A percentile compares a stretch with the other conserved stretches of the same genome.
phyloP scores from a whole-genome alignment of 2,888 invertebrate species.

The Drosophila neotestacea region DNA sequence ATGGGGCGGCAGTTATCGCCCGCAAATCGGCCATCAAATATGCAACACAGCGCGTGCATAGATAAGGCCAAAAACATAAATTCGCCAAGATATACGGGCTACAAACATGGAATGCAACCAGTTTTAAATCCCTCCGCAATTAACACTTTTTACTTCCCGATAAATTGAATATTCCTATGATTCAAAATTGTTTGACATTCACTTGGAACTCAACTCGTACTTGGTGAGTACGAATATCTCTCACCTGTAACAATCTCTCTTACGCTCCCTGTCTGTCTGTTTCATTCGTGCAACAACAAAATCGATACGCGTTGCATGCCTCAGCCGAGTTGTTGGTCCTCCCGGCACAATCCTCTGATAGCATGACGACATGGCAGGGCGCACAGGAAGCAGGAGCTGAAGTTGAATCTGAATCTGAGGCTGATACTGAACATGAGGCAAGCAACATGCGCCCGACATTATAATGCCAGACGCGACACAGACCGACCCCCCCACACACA shows the following conservation, averaged over 20 bases:
- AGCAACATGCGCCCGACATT: slow-evolving; percentile 65
- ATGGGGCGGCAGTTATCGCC: slow-evolving; percentile 67
- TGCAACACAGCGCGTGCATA: slow-evolving; percentile 49
- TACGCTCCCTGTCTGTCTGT: slow-evolving; percentile 3
- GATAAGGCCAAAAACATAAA: slow-evolving; percentile 47
- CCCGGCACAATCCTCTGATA: slow-evolving; percentile 55
- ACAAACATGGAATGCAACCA: slow-evolving; percentile 58
- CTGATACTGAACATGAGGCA: slow-evolving; percentile 51
- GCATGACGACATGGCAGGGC: slow-evolving; percentile 74
- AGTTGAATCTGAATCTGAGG: slow-evolving; percentile 8
- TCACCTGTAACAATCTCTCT: slow-evolving; percentile 26
- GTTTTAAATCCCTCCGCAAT: slow-evolving; percentile 45
- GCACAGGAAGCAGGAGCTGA: slow-evolving; percentile 65
- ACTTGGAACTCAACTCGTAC: slow-evolving; percentile 58
- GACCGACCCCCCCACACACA: slow-evolving; percentile 48
- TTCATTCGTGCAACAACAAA: slow-evolving; percentile 48
- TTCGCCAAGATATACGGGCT: slow-evolving; percentile 59
- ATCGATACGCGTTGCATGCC: slow-evolving; percentile 69
- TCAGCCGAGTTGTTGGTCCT: slow-evolving; percentile 20
- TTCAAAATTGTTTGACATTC: slow-evolving; percentile 15
- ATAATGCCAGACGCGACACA: slow-evolving; percentile 79
- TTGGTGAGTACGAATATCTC: slow-evolving; percentile 48
- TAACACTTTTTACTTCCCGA: slow-evolving; percentile 63
- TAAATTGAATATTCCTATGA: slow-evolving; percentile 44
- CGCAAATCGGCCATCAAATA: slow-evolving; percentile 68